Conservation (phyloP, 1,140 invertebrate genomes). For the Hypsibius dujardini region DNA sequence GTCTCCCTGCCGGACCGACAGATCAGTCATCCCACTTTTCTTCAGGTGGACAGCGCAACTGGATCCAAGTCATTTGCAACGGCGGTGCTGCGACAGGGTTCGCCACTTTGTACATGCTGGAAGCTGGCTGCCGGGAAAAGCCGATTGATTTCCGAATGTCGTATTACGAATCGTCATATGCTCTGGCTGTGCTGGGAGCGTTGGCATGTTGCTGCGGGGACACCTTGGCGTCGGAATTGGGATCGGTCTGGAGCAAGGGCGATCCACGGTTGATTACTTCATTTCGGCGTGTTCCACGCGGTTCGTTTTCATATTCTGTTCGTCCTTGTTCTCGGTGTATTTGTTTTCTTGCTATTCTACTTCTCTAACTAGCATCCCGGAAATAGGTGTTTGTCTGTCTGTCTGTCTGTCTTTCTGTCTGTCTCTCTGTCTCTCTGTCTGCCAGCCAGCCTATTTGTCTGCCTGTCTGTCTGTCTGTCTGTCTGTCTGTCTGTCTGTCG, state of each 20-base stretch:
- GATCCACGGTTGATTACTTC: slow-evolving; percentile 59
- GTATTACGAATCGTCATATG: slow-evolving; percentile 61
- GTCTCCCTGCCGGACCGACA: no score
- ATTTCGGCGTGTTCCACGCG: slow-evolving; percentile 52
- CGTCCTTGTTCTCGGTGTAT: background rate
- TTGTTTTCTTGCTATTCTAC: background rate
- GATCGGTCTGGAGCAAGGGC: slow-evolving; percentile 47
- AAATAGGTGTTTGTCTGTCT: no score
- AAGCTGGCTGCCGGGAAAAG: slow-evolving; percentile 55
- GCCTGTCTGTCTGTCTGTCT: no score
- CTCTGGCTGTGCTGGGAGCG: slow-evolving; percentile 51
- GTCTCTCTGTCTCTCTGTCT: no score
- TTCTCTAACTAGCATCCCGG: background rate
- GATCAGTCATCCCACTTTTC: slow-evolving; percentile 19
- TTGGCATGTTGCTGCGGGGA: slow-evolving; percentile 69
- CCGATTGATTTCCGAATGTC: slow-evolving; percentile 57
- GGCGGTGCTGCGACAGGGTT: slow-evolving; percentile 61
- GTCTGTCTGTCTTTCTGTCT: no score
- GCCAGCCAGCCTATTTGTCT: no score
- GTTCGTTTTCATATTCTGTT: slow-evolving; percentile 26
- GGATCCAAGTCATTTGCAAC: slow-evolving; percentile 78
- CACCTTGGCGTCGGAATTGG: slow-evolving; percentile 76
- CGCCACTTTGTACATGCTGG: slow-evolving; percentile 57
- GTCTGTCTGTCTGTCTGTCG: no score
- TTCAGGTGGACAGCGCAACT: slow-evolving; percentile 61